phyloP scores from a whole-genome alignment of 2,888 invertebrate species.

The Tinea semifulvella region DNA sequence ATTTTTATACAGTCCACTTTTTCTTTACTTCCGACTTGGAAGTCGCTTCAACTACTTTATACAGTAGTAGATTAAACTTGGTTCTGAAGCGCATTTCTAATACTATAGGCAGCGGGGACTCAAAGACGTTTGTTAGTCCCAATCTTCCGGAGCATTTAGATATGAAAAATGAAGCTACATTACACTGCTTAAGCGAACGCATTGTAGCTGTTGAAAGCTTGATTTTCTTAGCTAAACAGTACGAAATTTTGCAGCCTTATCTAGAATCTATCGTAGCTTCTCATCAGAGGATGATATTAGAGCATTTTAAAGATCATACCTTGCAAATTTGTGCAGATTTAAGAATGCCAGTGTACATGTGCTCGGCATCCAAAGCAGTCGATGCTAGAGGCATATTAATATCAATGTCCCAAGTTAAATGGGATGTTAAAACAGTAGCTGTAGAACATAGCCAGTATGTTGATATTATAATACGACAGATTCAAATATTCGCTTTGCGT shows the following conservation, averaged over 20 bases:
- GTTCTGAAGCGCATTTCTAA: conserved; percentile 82
- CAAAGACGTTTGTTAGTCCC: conserved; percentile 32
- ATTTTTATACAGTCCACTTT: conserved; percentile 86
- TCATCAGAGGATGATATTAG: conserved; percentile 72
- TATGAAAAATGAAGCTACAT: conserved; percentile 66
- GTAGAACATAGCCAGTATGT: conserved; percentile 93
- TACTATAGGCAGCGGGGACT: conserved; percentile 47
- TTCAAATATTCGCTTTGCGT: conserved; percentile 81
- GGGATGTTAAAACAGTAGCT: conserved; percentile 95
- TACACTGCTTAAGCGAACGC: conserved; percentile 86
- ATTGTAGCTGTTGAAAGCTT: conserved; percentile 94
- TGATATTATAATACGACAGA: conserved; percentile 77
- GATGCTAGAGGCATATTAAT: conserved; percentile 79
- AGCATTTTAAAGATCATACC: conserved; percentile 79
- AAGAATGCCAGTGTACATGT: conserved; percentile 86
- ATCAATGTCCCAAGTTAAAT: conserved; percentile 92
- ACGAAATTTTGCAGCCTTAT: conserved; percentile 83
- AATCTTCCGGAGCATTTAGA: conserved; percentile 40
- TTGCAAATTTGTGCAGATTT: conserved; percentile 77
- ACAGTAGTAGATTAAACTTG: conserved; percentile 74
- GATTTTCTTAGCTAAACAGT: conserved; percentile 88
- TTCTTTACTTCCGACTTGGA: conserved; percentile 85
- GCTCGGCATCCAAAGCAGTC: conserved; percentile 82
- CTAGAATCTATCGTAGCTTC: conserved; percentile 84
- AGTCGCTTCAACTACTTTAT: conserved; percentile 62